Conservation (phyloP, 2,888 invertebrate genomes). For the Andricus quercusramuli region DNA sequence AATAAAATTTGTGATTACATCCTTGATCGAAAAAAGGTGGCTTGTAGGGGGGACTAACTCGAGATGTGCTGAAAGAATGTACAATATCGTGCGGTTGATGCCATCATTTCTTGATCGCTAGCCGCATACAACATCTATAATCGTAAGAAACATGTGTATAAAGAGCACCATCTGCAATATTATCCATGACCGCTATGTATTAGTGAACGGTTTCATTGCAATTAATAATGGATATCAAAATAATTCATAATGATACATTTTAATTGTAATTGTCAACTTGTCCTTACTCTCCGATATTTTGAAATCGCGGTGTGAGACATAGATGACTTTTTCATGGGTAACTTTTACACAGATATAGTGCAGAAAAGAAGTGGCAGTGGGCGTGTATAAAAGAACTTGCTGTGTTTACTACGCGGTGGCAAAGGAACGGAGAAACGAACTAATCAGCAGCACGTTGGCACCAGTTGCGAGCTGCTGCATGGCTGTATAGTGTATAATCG, state of each 20-base stretch:
- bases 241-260: neutral
- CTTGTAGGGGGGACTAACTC: constrained; percentile 47
- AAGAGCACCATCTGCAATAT: neutral
- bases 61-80: constrained; percentile 47
- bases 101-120: constrained; percentile 54
- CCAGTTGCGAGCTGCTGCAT: constrained; percentile 32
- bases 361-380: constrained; percentile 18
- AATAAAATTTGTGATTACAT: constrained; percentile 50
- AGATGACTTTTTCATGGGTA: neutral
- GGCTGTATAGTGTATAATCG: constrained; percentile 60
- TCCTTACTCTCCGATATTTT: neutral
- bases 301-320: neutral
- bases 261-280: neutral
- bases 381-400: constrained; percentile 48
- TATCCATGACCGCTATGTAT: too few species aligned
- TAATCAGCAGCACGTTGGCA: constrained; percentile 47
- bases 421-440: constrained; percentile 36
- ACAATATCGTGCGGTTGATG: constrained; percentile 55
- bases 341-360: neutral
- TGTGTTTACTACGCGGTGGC: constrained; percentile 33
- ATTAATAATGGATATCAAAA: neutral
- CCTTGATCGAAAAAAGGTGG: constrained; percentile 52
- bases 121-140: constrained; percentile 55
- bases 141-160: constrained; percentile 11
- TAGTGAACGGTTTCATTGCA: too few species aligned